Evolutionary conservation across 2,797 vertebrate genomes (phyloP).

Genomic region (Paratrypauchen microcephalus): DNA sequence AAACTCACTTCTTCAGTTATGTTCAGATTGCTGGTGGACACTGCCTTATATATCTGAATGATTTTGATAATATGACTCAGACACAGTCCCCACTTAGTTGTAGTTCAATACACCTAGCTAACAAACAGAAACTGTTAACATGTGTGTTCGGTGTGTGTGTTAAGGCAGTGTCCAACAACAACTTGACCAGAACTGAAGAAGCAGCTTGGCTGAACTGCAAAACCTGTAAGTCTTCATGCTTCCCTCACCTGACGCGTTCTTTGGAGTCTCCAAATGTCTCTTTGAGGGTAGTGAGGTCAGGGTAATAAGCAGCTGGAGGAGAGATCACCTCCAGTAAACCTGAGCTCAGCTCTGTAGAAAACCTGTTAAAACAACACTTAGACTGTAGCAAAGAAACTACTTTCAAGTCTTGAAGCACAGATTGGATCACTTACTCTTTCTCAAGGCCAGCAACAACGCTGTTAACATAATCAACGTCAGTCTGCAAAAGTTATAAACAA

Average conservation of each 20-base stretch:
- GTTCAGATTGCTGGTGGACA: no score
- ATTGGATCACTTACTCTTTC: constrained; percentile 86
- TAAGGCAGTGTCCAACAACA: no score
- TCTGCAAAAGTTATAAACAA: constrained; percentile 70
- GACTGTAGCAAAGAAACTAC: neutral
- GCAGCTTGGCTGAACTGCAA: no score
- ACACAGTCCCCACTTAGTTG: no score
- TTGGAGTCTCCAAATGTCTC: constrained; percentile 98
- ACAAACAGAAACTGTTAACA: no score
- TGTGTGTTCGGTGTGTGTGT: no score
- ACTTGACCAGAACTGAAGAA: no score
- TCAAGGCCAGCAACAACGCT: constrained; percentile 88
- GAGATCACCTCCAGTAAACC: constrained; percentile 97
- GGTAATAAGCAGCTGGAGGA: constrained; percentile 91
- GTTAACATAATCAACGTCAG: constrained; percentile 90
- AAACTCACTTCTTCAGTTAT: no score
- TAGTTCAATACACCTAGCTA: no score
- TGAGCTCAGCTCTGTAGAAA: constrained; percentile 91
- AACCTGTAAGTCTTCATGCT: no score
- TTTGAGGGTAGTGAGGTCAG: constrained; percentile 91
- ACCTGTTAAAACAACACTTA: constrained; percentile 70
- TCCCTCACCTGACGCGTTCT: constrained; percentile 91
- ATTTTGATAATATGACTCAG: no score
- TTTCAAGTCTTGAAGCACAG: neutral
- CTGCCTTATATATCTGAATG: no score